Percentiles rank a stretch among this genome's conserved stretches.
Conservation (phyloP, 2,888 invertebrate species). For the Drosophila robusta region DNA sequence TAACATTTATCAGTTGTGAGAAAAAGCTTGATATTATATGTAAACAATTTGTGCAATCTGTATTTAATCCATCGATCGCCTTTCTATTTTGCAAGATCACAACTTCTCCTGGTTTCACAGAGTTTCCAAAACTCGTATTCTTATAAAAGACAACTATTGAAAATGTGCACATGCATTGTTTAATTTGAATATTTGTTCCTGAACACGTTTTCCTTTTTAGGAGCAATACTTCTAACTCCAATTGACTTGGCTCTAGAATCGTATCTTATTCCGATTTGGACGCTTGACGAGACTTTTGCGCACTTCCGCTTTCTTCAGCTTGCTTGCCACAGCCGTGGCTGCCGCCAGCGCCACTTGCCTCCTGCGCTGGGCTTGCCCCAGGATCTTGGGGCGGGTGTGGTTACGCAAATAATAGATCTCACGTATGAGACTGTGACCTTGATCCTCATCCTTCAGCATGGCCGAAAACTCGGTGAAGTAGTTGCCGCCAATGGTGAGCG, state of each 20-base stretch:
- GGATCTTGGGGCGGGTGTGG: slow-evolving; percentile 44
- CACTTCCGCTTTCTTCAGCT: slow-evolving; percentile 37
- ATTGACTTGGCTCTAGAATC: slow-evolving; percentile 32
- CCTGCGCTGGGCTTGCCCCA: slow-evolving; percentile 38
- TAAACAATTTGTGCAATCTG: too few species aligned
- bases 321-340: slow-evolving; percentile 16
- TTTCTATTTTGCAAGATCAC: too few species aligned
- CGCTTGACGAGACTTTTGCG: slow-evolving; percentile 68
- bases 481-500: slow-evolving; percentile 80
- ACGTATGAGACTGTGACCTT: slow-evolving; percentile 74
- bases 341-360: slow-evolving; percentile 30
- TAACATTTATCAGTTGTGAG: too few species aligned
- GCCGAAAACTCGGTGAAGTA: slow-evolving; percentile 83
- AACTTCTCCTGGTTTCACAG: too few species aligned
- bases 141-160: too few species aligned
- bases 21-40: too few species aligned
- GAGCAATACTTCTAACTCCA: too few species aligned
- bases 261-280: slow-evolving; percentile 75
- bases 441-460: slow-evolving; percentile 77
- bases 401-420: slow-evolving; percentile 76
- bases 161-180: too few species aligned
- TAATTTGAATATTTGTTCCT: too few species aligned
- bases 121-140: too few species aligned
- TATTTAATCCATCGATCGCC: too few species aligned
- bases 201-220: too few species aligned